Percentiles rank a stretch among this genome's conserved stretches.
These are phyloP conservation scores for Conomelus anceps DNA, from an alignment of 2,888 invertebrate species.

Conservation along the genomic window DNA sequence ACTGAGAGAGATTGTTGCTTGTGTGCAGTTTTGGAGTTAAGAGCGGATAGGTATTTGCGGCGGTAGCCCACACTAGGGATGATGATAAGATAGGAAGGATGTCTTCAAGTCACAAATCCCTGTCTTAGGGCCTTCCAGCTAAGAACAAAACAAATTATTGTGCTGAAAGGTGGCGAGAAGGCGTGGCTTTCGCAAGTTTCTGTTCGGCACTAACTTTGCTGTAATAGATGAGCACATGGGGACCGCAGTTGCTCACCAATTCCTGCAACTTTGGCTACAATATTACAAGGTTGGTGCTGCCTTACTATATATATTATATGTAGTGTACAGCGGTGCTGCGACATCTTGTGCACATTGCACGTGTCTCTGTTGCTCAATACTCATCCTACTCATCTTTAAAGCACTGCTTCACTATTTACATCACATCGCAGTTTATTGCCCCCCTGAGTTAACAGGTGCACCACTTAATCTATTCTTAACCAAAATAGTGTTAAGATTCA, in stretches of 20 bases:
- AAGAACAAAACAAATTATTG: not conserved
- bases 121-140: not conserved
- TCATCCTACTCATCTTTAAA: not conserved
- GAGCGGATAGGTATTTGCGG: not conserved
- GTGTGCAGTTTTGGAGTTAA: not conserved
- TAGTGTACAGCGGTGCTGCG: no score
- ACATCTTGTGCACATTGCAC: not conserved
- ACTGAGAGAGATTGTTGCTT: not conserved
- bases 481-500: not conserved
- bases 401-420: not conserved
- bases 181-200: not conserved
- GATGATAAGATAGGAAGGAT: not conserved
- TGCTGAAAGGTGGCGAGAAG: not conserved
- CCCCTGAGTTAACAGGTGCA: not conserved
- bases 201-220: not conserved
- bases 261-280: not conserved
- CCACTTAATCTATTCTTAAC: not conserved
- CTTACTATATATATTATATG: not conserved
- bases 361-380: not conserved
- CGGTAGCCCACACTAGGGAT: not conserved
- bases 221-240: not conserved
- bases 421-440: not conserved
- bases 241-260: not conserved
- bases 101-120: not conserved
- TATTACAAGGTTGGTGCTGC: not conserved